Conservation (phyloP, 2,888 invertebrate genomes). For the Ceramica pisi region DNA sequence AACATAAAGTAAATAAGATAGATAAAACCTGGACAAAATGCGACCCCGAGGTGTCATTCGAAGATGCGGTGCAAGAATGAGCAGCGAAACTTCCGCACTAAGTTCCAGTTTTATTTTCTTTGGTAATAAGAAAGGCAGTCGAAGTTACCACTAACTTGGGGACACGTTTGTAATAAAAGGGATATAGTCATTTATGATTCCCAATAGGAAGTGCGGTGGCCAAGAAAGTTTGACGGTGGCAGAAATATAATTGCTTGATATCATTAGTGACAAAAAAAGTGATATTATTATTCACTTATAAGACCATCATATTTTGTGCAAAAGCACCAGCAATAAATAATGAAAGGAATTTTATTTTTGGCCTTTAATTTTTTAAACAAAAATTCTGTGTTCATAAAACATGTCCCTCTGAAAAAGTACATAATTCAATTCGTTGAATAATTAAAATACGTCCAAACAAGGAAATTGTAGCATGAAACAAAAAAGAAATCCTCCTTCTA, state of each 20-base stretch:
- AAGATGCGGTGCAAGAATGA: slow-evolving; percentile 71
- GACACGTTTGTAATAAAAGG: slow-evolving; percentile 58
- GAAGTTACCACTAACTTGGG: slow-evolving; percentile 57
- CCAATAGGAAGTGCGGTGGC: slow-evolving; percentile 16
- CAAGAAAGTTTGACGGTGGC: slow-evolving; percentile 12
- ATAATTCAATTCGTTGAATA: slow-evolving; percentile 53
- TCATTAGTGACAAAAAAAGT: neutral
- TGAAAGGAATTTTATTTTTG: neutral
- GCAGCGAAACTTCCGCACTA: slow-evolving; percentile 69
- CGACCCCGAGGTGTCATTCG: slow-evolving; percentile 79
- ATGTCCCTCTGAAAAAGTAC: slow-evolving; percentile 10
- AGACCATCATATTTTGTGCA: neutral
- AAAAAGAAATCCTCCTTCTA: slow-evolving; percentile 66
- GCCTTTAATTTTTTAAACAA: neutral
- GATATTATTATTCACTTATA: too few species aligned
- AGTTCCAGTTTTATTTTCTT: slow-evolving; percentile 68
- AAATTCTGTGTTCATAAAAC: slow-evolving; percentile 26
- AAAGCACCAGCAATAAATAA: neutral
- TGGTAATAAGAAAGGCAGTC: slow-evolving; percentile 63
- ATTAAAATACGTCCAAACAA: slow-evolving; percentile 67
- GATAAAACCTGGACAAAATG: slow-evolving; percentile 75
- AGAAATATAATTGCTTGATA: neutral
- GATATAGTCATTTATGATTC: slow-evolving; percentile 53
- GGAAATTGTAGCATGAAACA: slow-evolving; percentile 63
- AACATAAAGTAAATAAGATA: slow-evolving; percentile 74